Percentiles rank a stretch among this genome's conserved stretches.
Conservation (phyloP, 2,113 vertebrate species). For the Canis aureus region DNA sequence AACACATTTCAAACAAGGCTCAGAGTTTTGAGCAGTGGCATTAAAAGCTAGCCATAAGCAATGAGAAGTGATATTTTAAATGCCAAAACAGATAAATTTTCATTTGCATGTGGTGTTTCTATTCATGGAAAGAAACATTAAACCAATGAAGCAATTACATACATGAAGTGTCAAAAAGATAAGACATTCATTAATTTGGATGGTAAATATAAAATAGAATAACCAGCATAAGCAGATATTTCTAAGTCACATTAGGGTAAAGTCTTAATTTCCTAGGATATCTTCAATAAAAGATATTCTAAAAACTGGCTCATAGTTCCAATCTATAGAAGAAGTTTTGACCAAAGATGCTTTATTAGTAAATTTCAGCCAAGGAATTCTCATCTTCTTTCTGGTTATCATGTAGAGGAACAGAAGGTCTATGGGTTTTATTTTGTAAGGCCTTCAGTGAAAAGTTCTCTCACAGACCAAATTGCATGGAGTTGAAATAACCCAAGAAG, state of each 20-base stretch:
- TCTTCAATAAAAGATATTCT: constrained; percentile 4
- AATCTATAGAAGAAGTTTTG: background rate
- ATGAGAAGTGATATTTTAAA: constrained; percentile 4
- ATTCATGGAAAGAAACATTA: constrained; percentile 10
- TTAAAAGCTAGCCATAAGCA: background rate
- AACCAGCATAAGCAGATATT: background rate
- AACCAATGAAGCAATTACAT: constrained; percentile 7
- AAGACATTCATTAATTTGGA: background rate
- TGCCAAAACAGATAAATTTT: constrained; percentile 2
- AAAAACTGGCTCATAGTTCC: background rate
- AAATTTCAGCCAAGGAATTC: background rate
- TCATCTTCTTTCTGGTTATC: background rate
- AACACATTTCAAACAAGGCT: constrained; percentile 44
- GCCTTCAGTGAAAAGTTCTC: constrained; percentile 45
- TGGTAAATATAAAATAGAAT: background rate
- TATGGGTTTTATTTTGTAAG: background rate
- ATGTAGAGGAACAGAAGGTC: background rate
- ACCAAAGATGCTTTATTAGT: background rate
- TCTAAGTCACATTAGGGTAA: background rate
- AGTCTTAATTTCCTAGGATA: background rate
- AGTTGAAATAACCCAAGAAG: constrained; percentile 37
- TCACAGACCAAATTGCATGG: background rate
- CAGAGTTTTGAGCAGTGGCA: background rate
- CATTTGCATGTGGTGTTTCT: background rate
- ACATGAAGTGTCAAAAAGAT: background rate